Evolutionary conservation across 2,888 invertebrate genomes (phyloP), one percentile per base, ranked within the genome.

Genomic region (Hyposoter dolosus): DNA sequence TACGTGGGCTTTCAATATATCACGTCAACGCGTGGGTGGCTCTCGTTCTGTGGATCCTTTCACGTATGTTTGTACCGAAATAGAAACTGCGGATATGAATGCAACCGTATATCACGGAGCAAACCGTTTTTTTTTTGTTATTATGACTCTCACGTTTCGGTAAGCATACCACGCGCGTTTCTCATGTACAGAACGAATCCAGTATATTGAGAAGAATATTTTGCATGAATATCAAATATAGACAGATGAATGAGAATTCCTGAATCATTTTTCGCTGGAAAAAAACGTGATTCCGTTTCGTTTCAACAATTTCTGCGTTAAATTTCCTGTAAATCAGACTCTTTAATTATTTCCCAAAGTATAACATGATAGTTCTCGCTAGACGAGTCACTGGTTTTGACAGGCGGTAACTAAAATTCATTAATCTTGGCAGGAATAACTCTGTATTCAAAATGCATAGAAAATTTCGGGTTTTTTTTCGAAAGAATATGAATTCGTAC

Each of bases 21-120:
- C 23, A 50, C 50, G 12, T n/a, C 23, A 53, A 56, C n/a, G 78
- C 78, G 78, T 56, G 68, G 78, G 68, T 68, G 68, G 10, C 53
- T 66, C 68, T n/a, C 23, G 19, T 74, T 56, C 17, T 12, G 43
- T 28, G n/a, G 53, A 53, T 43, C 43, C 69, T 45, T 68, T 43
- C 69, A 45, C 47, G 47, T 45, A 47, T 69, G 28, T 50, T 35
- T 40, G 6, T 35, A 35, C 65, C 56, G 32, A 75, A 75, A 75
- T 75, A 75, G 75, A 75, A 63, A 28, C 56, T 23, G 35, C 28
- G 66, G 10, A 40, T 15, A 66, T 50, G 50, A 23, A 66, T 63
- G 32, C 35, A 19, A 40, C n/a, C 9, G 50, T 74, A 56, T 23
- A 45, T 40, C 72, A n/a, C 19, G 19, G n/a, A 40, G 40, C 53